phyloP scores from a whole-genome alignment of 2,888 invertebrate genomes.

The Caenorhabditis uteleia region DNA sequence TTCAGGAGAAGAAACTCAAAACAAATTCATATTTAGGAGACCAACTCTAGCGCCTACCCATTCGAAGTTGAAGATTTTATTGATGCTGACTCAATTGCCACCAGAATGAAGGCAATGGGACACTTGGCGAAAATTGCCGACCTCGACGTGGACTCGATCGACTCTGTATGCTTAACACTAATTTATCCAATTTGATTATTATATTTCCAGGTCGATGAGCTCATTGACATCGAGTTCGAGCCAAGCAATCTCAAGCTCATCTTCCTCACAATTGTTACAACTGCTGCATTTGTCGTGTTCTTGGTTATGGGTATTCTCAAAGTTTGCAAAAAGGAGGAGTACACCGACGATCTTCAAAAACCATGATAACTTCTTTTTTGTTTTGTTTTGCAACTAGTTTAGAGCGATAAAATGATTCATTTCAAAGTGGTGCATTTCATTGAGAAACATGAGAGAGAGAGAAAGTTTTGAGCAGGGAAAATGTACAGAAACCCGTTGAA shows the following conservation, averaged over 20 bases:
- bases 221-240: conserved; percentile 55
- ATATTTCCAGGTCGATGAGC: conserved; percentile 49
- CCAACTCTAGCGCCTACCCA: conserved; percentile 41
- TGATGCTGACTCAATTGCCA: conserved; percentile 45
- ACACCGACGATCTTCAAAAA: conserved; percentile 56
- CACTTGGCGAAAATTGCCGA: conserved; percentile 52
- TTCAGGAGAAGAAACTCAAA: background rate
- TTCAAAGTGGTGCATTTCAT: too few relatives aligned
- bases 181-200: background rate
- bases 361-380: conserved; percentile 12
- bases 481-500: too few relatives aligned
- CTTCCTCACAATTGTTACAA: conserved; percentile 41
- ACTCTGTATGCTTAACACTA: conserved; percentile 39
- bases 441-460: too few relatives aligned
- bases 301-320: conserved; percentile 41
- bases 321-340: conserved; percentile 32
- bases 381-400: background rate
- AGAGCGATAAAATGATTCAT: too few relatives aligned
- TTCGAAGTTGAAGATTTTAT: conserved; percentile 47
- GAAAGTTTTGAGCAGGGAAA: too few relatives aligned
- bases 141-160: conserved; percentile 55
- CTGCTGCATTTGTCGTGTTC: conserved; percentile 31
- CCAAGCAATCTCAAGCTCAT: conserved; percentile 58
- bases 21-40: conserved; percentile 4
- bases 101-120: conserved; percentile 58